phyloP scores from a whole-genome alignment of 2,888 invertebrate genomes.

The Amblyjoppa fuscipennis region DNA sequence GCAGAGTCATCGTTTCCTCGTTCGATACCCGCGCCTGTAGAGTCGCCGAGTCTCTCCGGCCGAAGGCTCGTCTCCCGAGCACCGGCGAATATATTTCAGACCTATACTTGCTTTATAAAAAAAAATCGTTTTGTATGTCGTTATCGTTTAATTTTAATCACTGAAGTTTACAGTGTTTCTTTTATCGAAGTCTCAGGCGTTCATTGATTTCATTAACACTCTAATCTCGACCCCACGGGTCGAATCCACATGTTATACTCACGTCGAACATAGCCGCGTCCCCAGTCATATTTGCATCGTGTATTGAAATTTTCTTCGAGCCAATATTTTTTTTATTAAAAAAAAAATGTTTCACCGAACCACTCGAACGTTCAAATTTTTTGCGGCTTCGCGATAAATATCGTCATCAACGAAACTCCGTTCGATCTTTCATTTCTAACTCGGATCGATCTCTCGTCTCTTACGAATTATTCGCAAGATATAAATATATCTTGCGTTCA shows the following conservation, averaged over 20 bases:
- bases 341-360: constrained; percentile 25
- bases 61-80: background rate
- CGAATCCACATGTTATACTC: constrained; percentile 74
- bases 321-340: constrained; percentile 2
- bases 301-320: background rate
- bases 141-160: constrained; percentile 33
- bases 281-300: constrained; percentile 77
- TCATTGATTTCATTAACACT: constrained; percentile 60
- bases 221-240: constrained; percentile 62
- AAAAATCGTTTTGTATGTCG: background rate
- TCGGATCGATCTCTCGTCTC: background rate
- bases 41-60: background rate
- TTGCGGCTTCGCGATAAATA: background rate
- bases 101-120: background rate
- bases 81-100: constrained; percentile 5
- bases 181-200: constrained; percentile 40
- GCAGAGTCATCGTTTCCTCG: constrained; percentile 67
- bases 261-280: constrained; percentile 81
- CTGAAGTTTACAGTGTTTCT: constrained; percentile 25
- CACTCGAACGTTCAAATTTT: constrained; percentile 36
- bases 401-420: background rate
- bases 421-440: constrained; percentile 5
- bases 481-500: too few relatives aligned
- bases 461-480: background rate
- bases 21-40: constrained; percentile 18